Evolutionary conservation across 2,888 invertebrate genomes (phyloP).

Genomic region (Oscheius myriophilus): DNA sequence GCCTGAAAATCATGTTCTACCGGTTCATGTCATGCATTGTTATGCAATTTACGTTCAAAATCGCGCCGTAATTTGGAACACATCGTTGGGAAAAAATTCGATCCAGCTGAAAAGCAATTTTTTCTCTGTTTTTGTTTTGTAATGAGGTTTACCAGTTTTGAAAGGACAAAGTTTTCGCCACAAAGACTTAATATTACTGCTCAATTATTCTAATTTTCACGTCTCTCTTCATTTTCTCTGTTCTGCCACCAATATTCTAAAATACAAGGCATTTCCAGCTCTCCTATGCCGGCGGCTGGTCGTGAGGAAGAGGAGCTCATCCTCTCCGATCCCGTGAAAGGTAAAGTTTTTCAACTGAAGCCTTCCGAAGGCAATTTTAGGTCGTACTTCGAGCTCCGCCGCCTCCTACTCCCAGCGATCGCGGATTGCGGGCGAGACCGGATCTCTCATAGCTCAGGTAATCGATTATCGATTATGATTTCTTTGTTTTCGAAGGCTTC

Average conservation of each 20-base stretch:
- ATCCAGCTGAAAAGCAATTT: no score
- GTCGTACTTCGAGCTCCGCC: constrained; percentile 33
- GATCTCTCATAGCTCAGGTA: constrained; percentile 46
- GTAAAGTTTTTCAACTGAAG: not conserved
- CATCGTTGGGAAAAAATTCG: no score
- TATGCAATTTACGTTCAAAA: no score
- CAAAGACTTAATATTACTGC: no score
- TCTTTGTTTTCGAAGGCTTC: no score
- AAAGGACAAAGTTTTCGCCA: no score
- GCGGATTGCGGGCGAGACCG: constrained; percentile 43
- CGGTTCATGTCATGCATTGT: no score
- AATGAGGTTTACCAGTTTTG: no score
- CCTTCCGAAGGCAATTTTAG: constrained; percentile 28
- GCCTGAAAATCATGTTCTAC: no score
- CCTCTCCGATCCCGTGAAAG: constrained; percentile 4
- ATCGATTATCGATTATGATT: not conserved
- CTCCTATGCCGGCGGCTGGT: not conserved
- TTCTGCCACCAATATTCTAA: not conserved
- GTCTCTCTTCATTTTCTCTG: constrained; percentile 1
- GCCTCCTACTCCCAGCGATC: constrained; percentile 31
- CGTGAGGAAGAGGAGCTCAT: constrained; percentile 1
- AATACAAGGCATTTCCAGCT: no score
- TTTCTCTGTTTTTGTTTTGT: no score
- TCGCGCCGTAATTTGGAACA: no score
- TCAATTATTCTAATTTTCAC: not conserved